Base-by-base conservation (phyloP, 2,113 vertebrate genomes). In the Plestiodon gilberti region DNA sequence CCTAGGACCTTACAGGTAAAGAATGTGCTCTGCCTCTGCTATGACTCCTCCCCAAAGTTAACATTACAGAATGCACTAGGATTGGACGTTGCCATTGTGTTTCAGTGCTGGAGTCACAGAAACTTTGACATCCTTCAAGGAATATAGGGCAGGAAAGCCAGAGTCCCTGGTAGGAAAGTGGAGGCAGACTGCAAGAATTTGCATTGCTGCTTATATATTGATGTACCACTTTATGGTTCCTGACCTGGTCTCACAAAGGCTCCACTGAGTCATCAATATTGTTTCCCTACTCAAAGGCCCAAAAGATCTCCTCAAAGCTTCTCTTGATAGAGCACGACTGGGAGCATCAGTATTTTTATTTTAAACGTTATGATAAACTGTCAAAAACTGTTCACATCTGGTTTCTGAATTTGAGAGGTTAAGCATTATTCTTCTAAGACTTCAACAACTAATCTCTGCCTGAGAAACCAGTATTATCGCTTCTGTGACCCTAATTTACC, bases 401-500 rank as follows among this genome's bases (percentile, higher is more conserved):
- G 10, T 71, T 57, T 81, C 40, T 65, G 62, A 11, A 55, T 77
- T 57, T 77, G 18, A 65, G 59, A 43, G 8, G 11, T 52, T 76
- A 30, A 76, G 59, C 57, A 65, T 73, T 83, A 40, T 59, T 59
- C 23, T 62, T 84, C 40, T 76, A 84, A 52, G 59, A 76, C 38
- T 83, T 75, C 38, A 64, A 28, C 57, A 25, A 48, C 76, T 76
- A 76, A 64, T 84, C 40, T 65, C 30, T 33, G 40, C 13, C 62
- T 77, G 70, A 83, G 57, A n/a, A 77, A 84, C 30, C 43, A 28
- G 82, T 1, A 35, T 62, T 84, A 52, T 77, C 76, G 40, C 73
- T 77, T 75, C 73, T 52, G 40, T 84, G 83, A 84, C 83, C 83
- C 61, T 65, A 84, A 77, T 77, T 77, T 77, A 76, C 83, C 83